Evolutionary conservation across 2,797 vertebrate species (phyloP).

Genomic region (Clarias pachynema): DNA sequence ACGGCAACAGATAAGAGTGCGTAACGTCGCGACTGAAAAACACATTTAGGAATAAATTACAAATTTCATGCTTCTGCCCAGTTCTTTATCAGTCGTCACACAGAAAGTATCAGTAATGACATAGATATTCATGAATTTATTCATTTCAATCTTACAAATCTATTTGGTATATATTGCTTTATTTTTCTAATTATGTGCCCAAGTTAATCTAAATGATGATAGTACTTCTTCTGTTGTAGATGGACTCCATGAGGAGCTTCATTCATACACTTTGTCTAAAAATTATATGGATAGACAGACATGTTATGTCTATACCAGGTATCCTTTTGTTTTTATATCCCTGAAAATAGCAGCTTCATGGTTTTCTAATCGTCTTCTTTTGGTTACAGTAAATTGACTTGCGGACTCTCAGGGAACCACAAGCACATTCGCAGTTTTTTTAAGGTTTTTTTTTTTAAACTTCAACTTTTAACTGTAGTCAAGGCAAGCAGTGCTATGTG

Average conservation of each 20-base stretch:
- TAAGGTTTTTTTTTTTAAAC: background rate
- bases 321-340: slow-evolving; percentile 16
- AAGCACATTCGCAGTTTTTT: background rate
- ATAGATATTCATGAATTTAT: slow-evolving; percentile 55
- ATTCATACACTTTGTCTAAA: background rate
- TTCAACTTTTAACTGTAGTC: slow-evolving; percentile 8
- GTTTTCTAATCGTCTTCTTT: background rate
- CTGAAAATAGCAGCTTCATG: slow-evolving; percentile 13
- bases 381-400: slow-evolving; percentile 26
- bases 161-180: slow-evolving; percentile 43
- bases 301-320: background rate
- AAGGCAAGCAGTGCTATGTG: background rate
- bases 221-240: slow-evolving; percentile 25
- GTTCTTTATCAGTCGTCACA: slow-evolving; percentile 56
- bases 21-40: slow-evolving; percentile 62
- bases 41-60: slow-evolving; percentile 70
- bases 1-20: slow-evolving; percentile 61
- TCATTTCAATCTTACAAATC: slow-evolving; percentile 51
- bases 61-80: slow-evolving; percentile 67
- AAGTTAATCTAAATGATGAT: slow-evolving; percentile 46
- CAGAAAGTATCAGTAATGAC: slow-evolving; percentile 54
- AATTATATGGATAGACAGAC: slow-evolving; percentile 1
- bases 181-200: slow-evolving; percentile 33
- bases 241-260: background rate
- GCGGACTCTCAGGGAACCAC: background rate